Conservation (phyloP, 92 coral and sea anemone species). For the Paramuricea clavata region DNA sequence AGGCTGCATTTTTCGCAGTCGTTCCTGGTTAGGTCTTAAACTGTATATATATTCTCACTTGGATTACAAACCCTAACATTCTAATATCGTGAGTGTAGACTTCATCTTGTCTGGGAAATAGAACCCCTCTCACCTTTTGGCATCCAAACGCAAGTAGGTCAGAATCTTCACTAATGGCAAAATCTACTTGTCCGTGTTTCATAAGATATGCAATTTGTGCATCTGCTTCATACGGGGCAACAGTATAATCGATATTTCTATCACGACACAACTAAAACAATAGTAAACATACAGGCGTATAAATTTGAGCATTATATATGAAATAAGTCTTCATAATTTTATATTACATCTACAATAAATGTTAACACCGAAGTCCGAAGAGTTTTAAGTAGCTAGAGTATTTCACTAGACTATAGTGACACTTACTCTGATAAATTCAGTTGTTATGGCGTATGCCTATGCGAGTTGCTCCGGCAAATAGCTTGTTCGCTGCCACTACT, state of each 20-base stretch:
- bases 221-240: constrained; percentile 64
- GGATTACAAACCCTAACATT: too few species aligned
- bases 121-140: constrained; percentile 45
- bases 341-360: too few species aligned
- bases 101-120: background rate
- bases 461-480: background rate
- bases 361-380: background rate
- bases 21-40: too few species aligned
- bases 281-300: background rate
- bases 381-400: background rate
- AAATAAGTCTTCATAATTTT: too few species aligned
- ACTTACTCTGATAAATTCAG: background rate
- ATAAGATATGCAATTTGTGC: constrained; percentile 53
- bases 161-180: constrained; percentile 68
- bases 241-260: constrained; percentile 5
- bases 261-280: background rate
- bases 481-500: background rate
- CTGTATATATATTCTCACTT: too few species aligned
- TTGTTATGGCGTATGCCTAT: background rate
- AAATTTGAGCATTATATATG: too few species aligned
- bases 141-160: constrained; percentile 68
- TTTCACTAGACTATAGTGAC: background rate
- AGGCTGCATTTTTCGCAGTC: too few species aligned
- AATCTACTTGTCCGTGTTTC: constrained; percentile 49
- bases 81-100: background rate